Conservation (phyloP, 1,140 invertebrate species). For the Diplogasteroides magnus region DNA sequence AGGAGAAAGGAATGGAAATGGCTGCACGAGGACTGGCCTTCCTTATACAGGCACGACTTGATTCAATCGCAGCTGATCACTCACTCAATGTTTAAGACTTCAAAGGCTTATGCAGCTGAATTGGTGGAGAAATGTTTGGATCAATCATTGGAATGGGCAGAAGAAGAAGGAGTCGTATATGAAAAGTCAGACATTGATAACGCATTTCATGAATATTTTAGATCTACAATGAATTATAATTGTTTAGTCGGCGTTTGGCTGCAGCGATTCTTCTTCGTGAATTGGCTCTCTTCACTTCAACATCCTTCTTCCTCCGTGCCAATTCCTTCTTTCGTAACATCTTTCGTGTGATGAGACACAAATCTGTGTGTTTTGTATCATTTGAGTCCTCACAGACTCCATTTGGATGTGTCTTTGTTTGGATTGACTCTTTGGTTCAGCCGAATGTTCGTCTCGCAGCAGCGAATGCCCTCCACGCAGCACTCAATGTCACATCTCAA, state of each 20-base stretch:
- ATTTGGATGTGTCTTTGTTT: too few species aligned
- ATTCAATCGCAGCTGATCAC: background rate
- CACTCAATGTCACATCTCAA: constrained; percentile 85
- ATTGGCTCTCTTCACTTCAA: constrained; percentile 87
- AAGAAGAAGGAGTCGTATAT: background rate
- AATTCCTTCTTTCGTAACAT: constrained; percentile 88
- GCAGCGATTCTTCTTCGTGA: constrained; percentile 81
- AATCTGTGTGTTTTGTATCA: constrained; percentile 63
- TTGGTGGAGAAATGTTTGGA: constrained; percentile 40
- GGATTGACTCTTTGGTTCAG: too few species aligned
- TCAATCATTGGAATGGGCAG: constrained; percentile 37
- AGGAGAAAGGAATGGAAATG: background rate
- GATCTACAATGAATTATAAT: too few species aligned
- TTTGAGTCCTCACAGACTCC: too few species aligned
- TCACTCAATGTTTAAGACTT: constrained; percentile 33
- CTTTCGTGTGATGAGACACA: constrained; percentile 82
- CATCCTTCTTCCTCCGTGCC: constrained; percentile 96
- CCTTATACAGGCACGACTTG: background rate
- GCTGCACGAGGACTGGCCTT: background rate
- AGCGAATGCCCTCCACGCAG: constrained; percentile 82
- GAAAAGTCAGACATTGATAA: constrained; percentile 19
- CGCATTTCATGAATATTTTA: constrained; percentile 20
- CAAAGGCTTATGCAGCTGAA: constrained; percentile 43
- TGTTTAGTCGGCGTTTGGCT: constrained; percentile 27
- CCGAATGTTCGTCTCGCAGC: constrained; percentile 83